A percentile compares a stretch with the other conserved stretches of the same genome.
phyloP scores from a whole-genome alignment of 2,797 vertebrate genomes.

The Sebastes hubbsi region DNA sequence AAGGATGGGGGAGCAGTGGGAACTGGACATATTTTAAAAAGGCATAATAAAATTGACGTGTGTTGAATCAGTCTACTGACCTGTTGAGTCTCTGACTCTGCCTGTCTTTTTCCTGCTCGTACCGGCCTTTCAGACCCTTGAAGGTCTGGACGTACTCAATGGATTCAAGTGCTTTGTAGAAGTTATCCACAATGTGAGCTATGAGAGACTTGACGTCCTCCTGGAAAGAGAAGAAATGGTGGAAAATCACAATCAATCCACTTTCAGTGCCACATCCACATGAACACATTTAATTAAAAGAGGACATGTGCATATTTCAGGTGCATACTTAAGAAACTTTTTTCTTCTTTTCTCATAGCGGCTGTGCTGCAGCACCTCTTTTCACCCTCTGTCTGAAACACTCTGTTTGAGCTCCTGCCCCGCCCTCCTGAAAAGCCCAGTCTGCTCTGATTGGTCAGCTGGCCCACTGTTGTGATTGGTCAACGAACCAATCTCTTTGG shows the following conservation, averaged over 20 bases:
- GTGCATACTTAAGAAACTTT: no score
- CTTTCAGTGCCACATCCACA: not conserved
- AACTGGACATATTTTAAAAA: not conserved
- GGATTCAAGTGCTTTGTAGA: constrained; percentile 98
- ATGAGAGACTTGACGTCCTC: constrained; percentile 98
- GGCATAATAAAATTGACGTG: not conserved
- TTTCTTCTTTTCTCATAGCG: no score
- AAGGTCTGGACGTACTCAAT: constrained; percentile 99
- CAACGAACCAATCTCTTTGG: no score
- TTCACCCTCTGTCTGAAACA: no score
- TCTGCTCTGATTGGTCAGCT: no score
- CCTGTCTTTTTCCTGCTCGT: constrained; percentile 96
- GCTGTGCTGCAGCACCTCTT: no score
- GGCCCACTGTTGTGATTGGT: no score
- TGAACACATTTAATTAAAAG: not conserved
- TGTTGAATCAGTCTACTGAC: constrained; percentile 66
- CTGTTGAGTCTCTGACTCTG: constrained; percentile 96
- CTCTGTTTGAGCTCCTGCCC: no score
- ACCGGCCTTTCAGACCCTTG: constrained; percentile 97
- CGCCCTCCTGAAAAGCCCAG: no score
- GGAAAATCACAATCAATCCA: not conserved
- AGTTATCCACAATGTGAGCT: constrained; percentile 98
- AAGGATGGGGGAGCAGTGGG: not conserved
- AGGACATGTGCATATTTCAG: no score
- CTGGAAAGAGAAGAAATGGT: constrained; percentile 70